phyloP scores from a whole-genome alignment of 2,888 invertebrate genomes.

The Andrena praecox region DNA sequence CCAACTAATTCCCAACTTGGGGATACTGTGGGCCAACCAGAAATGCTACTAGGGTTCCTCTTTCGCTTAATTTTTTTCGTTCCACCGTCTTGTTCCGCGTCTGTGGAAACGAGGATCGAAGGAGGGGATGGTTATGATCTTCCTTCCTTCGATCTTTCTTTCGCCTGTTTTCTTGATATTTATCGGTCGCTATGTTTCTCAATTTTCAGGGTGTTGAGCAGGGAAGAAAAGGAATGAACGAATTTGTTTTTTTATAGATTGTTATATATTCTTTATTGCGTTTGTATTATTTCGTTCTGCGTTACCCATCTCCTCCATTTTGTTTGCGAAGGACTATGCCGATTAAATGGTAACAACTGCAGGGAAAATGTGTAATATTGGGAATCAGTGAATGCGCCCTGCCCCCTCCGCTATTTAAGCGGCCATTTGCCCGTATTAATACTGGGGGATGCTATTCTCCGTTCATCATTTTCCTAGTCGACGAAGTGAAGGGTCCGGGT shows the following conservation, averaged over 20 bases:
- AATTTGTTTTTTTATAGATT: background rate
- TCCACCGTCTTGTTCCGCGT: background rate
- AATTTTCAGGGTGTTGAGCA: background rate
- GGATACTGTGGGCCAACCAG: no score
- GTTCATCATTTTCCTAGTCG: slow-evolving; percentile 15
- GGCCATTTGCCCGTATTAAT: slow-evolving; percentile 3
- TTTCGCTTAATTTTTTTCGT: background rate
- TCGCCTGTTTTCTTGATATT: background rate
- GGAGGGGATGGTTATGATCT: background rate
- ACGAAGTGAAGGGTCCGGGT: background rate
- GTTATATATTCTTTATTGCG: background rate
- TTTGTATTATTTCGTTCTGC: background rate
- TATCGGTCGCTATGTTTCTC: background rate
- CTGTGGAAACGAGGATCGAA: background rate
- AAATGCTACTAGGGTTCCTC: no score
- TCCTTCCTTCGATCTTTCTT: background rate
- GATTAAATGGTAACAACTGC: background rate
- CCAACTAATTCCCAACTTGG: no score
- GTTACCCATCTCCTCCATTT: background rate
- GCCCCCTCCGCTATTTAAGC: background rate
- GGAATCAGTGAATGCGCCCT: background rate
- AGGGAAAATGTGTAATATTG: background rate
- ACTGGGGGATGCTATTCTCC: background rate
- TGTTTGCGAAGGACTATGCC: background rate
- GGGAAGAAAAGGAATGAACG: no score